Percentiles rank a stretch among this genome's conserved stretches.
These are phyloP conservation scores for Eupeodes corollae DNA, from an alignment of 1,140 invertebrate genomes.

Conservation along the genomic window DNA sequence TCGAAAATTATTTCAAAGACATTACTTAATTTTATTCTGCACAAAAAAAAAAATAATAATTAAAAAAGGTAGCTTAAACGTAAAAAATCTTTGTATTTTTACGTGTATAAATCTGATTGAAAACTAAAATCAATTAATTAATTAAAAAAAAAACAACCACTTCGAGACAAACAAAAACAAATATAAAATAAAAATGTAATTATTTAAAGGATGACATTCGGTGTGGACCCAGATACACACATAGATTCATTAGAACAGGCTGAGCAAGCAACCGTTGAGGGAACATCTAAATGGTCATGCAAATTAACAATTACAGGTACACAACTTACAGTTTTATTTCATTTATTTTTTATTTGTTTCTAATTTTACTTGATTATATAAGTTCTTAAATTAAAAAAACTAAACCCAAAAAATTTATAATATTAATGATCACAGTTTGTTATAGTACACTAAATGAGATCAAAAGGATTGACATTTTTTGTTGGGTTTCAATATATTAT, in stretches of 20 bases:
- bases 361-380: background rate
- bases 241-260: conserved; percentile 97
- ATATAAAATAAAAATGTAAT: background rate
- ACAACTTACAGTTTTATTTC: conserved; percentile 16
- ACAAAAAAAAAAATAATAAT: no score
- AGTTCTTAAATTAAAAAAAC: background rate
- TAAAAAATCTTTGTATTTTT: background rate
- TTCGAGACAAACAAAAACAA: conserved; percentile 1
- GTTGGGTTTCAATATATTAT: background rate
- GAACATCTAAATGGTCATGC: conserved; percentile 99
- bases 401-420: no score
- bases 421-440: no score
- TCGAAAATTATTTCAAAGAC: no score
- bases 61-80: no score
- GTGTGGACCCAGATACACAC: conserved; percentile 96
- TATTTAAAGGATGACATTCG: conserved; percentile 77
- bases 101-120: background rate
- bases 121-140: background rate
- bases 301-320: conserved; percentile 98
- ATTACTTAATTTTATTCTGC: no score
- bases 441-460: no score
- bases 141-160: background rate
- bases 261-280: conserved; percentile 94
- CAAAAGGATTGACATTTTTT: background rate
- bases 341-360: conserved; percentile 5